Evolutionary conservation across 1,140 invertebrate genomes (phyloP), one percentile per base, ranked within the genome.

Genomic region (Chironomus striatipennis): DNA sequence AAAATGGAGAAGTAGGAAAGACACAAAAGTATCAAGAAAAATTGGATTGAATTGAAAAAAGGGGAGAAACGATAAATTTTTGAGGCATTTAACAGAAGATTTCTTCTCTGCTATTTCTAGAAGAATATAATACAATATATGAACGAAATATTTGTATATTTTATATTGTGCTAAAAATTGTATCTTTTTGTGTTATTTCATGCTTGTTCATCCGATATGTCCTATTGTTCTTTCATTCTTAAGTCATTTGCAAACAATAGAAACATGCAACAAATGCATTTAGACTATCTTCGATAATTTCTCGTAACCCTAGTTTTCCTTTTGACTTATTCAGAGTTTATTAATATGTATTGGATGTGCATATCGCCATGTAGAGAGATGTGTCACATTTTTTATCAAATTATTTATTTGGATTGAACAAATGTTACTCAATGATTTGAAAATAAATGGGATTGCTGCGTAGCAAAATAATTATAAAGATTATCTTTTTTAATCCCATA

Each of bases 211-310:
- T 57, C 8, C 43, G 43, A 47, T 47, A 57, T 57, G 0, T 57
- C 47, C 47, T 57, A 57, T 57, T 57, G 47, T 57, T 57, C 47
- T 12, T 57, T n/a, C 12, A 57, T 57, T 57, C 12, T 57, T 57
- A 57, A 57, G 47, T 57, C 12, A 57, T 57, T 57, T 57, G 47
- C 47, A 57, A 57, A 57, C 47, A 57, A 57, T 57, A 57, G 47
- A 15, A 34, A n/a, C n/a, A n/a, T 57, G 47, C 47, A 57, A 57
- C 47, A 57, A 57, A 57, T 57, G n/a, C n/a, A 57, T 15, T 57
- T 57, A 1, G 12, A 57, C 8, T n/a, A 57, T 57, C 47, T 57
- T n/a, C 4, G 47, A 10, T n/a, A 57, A 57, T 57, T 57, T 34
- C 24, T 34, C 2, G 24, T 57, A 57, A 57, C 12, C 47, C 47